Evolutionary conservation across 2,113 vertebrate species (phyloP).

Genomic region (Anser brachyrhynchus): DNA sequence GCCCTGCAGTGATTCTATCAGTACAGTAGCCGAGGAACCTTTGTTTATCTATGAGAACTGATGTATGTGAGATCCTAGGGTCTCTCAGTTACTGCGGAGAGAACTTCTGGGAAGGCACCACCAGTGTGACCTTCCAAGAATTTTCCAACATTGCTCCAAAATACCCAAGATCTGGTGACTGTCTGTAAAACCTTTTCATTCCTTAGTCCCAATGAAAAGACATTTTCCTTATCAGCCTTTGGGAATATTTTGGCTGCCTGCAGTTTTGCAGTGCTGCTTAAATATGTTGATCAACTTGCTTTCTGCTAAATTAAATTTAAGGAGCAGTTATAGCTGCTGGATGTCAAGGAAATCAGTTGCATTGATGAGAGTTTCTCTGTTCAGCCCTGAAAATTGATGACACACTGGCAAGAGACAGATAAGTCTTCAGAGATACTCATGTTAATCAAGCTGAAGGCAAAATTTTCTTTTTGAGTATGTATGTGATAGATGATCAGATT

Average conservation of each 20-base stretch:
- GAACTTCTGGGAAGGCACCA: not conserved
- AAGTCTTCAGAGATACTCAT: not conserved
- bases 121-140: not conserved
- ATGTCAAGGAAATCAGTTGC: not conserved
- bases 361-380: not conserved
- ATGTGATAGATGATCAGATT: not conserved
- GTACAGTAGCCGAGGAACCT: not conserved
- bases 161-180: not conserved
- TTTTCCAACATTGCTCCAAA: not conserved
- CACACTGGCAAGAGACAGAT: not conserved
- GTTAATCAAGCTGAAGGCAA: not conserved
- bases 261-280: not conserved
- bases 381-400: not conserved
- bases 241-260: not conserved
- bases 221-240: not conserved
- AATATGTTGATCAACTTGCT: not conserved
- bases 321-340: not conserved
- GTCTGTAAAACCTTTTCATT: not conserved
- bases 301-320: not conserved
- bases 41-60: not conserved
- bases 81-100: not conserved
- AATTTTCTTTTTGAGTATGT: not conserved
- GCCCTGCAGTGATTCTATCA: not conserved
- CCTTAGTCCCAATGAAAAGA: not conserved
- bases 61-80: not conserved